These are phyloP conservation scores for Etheostoma nigrum DNA, from an alignment of 2,797 vertebrate genomes.

Conservation along the genomic window DNA sequence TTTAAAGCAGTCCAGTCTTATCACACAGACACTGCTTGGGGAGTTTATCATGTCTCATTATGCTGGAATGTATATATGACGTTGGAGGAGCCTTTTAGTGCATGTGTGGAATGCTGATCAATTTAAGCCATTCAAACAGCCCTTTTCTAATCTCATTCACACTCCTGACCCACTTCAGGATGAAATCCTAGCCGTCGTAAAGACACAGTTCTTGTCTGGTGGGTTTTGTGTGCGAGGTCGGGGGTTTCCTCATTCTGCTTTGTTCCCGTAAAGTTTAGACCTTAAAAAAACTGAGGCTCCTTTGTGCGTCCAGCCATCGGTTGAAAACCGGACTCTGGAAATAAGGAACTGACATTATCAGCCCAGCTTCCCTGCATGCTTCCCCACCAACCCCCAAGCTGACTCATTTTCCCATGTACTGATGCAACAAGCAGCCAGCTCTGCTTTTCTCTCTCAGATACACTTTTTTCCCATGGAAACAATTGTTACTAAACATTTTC, in stretches of 20 bases:
- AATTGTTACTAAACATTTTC: background rate
- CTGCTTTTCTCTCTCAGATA: constrained; percentile 26
- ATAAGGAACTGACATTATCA: constrained; percentile 49
- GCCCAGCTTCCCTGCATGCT: constrained; percentile 13
- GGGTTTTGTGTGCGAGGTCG: constrained; percentile 53
- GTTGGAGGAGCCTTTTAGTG: constrained; percentile 23
- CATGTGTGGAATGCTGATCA: constrained; percentile 51
- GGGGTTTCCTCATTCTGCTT: constrained; percentile 40
- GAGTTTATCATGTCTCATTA: constrained; percentile 24
- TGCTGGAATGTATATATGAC: constrained; percentile 48
- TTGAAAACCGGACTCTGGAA: constrained; percentile 52
- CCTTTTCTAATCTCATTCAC: constrained; percentile 43
- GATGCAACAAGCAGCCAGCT: constrained; percentile 58
- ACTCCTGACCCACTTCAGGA: constrained; percentile 47
- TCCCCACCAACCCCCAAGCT: constrained; percentile 21
- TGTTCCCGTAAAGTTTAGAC: constrained; percentile 46
- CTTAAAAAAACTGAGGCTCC: constrained; percentile 55
- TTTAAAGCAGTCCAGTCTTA: constrained; percentile 1
- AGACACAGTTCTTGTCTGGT: constrained; percentile 37
- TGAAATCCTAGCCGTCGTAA: constrained; percentile 18
- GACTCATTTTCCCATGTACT: constrained; percentile 55
- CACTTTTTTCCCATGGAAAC: background rate
- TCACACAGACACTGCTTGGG: constrained; percentile 18
- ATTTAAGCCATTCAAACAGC: constrained; percentile 28
- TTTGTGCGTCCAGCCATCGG: constrained; percentile 50